Evolutionary conservation across 2,888 invertebrate species (phyloP).

Genomic region (Yponomeuta cagnagella): DNA sequence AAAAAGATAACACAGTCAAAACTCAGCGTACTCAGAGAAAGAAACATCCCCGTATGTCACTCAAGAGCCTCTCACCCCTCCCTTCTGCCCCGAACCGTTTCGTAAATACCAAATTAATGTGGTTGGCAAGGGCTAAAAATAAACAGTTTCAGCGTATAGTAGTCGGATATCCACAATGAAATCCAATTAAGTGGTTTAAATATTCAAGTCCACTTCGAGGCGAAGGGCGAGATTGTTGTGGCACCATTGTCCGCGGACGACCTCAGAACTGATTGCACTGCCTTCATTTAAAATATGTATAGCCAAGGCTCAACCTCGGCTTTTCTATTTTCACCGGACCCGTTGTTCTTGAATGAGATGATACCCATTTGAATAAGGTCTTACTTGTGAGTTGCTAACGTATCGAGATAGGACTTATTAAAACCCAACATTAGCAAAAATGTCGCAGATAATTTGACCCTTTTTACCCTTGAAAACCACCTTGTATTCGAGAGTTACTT

Average conservation of each 20-base stretch:
- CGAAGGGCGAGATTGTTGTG: slow-evolving; percentile 72
- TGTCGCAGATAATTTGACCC: too few species aligned
- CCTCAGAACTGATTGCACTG: slow-evolving; percentile 54
- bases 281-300: slow-evolving; percentile 70
- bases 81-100: neutral
- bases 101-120: neutral
- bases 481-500: too few species aligned
- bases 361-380: neutral
- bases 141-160: slow-evolving; percentile 38
- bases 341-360: neutral
- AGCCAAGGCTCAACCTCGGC: slow-evolving; percentile 37
- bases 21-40: neutral
- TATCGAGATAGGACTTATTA: too few species aligned
- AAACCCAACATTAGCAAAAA: too few species aligned
- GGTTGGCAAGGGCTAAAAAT: slow-evolving; percentile 30
- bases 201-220: slow-evolving; percentile 71
- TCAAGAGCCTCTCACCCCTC: neutral
- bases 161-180: slow-evolving; percentile 60
- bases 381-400: too few species aligned
- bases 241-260: slow-evolving; percentile 58
- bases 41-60: neutral
- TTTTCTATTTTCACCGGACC: slow-evolving; percentile 26
- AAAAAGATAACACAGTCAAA: too few species aligned
- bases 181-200: slow-evolving; percentile 72
- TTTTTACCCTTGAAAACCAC: too few species aligned